Conservation (phyloP, 1,140 invertebrate genomes). For the Drosophila nebulosa region DNA sequence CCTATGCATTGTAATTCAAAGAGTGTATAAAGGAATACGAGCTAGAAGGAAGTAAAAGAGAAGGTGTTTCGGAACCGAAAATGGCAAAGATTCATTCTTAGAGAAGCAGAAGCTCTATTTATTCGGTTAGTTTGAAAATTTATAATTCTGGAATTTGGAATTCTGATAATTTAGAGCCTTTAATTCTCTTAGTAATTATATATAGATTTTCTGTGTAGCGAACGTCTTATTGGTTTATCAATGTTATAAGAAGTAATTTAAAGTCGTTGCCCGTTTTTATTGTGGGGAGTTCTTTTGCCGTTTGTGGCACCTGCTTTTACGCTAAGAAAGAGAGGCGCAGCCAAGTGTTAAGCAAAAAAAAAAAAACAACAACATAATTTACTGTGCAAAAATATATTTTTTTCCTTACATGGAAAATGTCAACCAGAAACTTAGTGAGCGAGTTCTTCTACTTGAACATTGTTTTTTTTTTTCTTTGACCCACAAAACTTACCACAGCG, state of each 20-base stretch:
- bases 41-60: too few relatives aligned
- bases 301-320: background rate
- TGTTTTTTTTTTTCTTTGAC: background rate
- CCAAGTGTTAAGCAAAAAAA: background rate
- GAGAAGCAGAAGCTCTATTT: too few relatives aligned
- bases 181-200: too few relatives aligned
- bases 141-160: too few relatives aligned
- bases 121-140: too few relatives aligned
- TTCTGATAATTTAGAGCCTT: too few relatives aligned
- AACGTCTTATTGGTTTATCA: too few relatives aligned
- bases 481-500: background rate
- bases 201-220: too few relatives aligned
- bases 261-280: background rate
- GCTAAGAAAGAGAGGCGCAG: background rate
- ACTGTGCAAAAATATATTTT: conserved; percentile 2
- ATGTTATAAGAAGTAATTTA: background rate
- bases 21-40: too few relatives aligned
- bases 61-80: too few relatives aligned
- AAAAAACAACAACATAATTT: conserved; percentile 1
- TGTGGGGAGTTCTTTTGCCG: background rate
- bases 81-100: too few relatives aligned
- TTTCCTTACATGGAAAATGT: background rate
- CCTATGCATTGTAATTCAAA: conserved; percentile 25
- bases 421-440: background rate
- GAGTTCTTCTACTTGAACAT: background rate